phyloP scores from a whole-genome alignment of 2,113 vertebrate species.

The Plectropomus leopardus region DNA sequence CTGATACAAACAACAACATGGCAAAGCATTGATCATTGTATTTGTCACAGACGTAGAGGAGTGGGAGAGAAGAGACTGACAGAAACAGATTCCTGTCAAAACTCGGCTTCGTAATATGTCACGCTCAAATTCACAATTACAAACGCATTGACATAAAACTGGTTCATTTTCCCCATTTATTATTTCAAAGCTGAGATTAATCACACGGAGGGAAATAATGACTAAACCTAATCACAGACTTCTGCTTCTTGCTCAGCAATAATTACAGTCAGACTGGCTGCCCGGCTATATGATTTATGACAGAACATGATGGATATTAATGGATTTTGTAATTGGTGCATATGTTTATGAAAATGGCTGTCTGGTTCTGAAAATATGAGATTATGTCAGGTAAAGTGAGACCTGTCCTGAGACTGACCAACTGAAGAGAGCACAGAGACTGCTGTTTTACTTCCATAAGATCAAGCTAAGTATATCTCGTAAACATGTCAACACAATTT shows the following conservation, averaged over 20 bases:
- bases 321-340: constrained; percentile 86
- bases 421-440: constrained; percentile 5
- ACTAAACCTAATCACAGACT: constrained; percentile 85
- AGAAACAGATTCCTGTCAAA: constrained; percentile 74
- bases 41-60: constrained; percentile 61
- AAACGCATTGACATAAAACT: constrained; percentile 72
- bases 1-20: constrained; percentile 66
- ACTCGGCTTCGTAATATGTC: constrained; percentile 66
- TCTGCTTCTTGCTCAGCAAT: constrained; percentile 82
- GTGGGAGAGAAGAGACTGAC: constrained; percentile 57
- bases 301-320: constrained; percentile 86
- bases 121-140: constrained; percentile 79
- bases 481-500: neutral
- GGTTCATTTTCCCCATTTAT: constrained; percentile 81
- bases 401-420: constrained; percentile 9
- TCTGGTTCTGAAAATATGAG: constrained; percentile 68
- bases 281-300: constrained; percentile 84
- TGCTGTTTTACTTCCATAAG: neutral
- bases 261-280: constrained; percentile 82
- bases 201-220: constrained; percentile 82
- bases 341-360: constrained; percentile 84
- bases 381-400: constrained; percentile 66
- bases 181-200: constrained; percentile 83
- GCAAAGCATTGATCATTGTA: constrained; percentile 67
- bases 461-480: neutral